Base-by-base conservation (phyloP, 1,140 invertebrate species). In the Drosophila virilis region DNA sequence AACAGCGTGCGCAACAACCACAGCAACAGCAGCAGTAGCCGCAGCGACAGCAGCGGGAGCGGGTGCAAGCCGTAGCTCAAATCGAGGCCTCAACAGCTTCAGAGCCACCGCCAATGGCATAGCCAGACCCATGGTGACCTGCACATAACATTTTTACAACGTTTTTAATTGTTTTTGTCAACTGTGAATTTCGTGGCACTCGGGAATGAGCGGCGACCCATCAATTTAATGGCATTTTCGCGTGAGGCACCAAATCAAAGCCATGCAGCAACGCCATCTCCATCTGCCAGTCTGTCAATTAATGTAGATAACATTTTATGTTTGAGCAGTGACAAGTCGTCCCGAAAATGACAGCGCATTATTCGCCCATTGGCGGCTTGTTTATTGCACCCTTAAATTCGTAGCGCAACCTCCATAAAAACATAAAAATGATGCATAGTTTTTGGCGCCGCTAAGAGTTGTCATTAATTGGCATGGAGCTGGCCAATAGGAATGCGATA, bases 121-220 rank as follows among this genome's bases (percentile, higher is more conserved):
- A 8, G 35, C 17, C 48, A 8, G 50, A 40, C 37, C 17, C 65
- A 37, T 9, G 10, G 65, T 75, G 59, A 78, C 80, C 73, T 79
- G 83, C 84, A 88, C 86, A 79, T 82, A 88, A 79, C 84, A 88
- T 88, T 88, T 88, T 88, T 83, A 88, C 86, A 88, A 88, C 84
- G 73, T 80, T 88, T 88, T 88, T 88, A 88, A 88, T 88, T 88
- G 84, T 88, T 88, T 88, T 77, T 88, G 84, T 72, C 84, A 81
- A 89, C 84, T 78, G 71, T 66, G 81, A 86, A 59, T 73, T 77
- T 61, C 17, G 62, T 57, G 74, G 57, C 61, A 65, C 71, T 80
- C 73, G 58, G 52, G 62, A 69, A 61, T 55, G 55, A 51, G 51
- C 58, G 55, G 38, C 32, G 68, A 75, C 70, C 84, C 84, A 88